phyloP scores from a whole-genome alignment of 2,888 invertebrate genomes.

The Neocrepidodera transversa region DNA sequence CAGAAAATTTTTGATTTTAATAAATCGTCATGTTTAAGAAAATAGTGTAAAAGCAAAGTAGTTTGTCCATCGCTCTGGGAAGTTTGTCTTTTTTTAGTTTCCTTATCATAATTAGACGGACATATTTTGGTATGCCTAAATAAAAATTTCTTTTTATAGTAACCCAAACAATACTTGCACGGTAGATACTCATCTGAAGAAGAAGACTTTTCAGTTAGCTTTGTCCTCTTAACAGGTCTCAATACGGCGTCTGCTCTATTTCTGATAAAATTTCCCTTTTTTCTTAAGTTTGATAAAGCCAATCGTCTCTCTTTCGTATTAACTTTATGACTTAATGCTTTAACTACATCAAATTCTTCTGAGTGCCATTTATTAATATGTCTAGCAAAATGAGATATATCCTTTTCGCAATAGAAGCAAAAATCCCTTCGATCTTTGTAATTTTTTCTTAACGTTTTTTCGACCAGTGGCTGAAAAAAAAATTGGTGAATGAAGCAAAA shows the following conservation, averaged over 20 bases:
- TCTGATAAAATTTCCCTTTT: neutral
- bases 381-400: slow-evolving; percentile 12
- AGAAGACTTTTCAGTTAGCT: neutral
- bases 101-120: neutral
- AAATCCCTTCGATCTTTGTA: slow-evolving; percentile 5
- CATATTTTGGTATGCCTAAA: slow-evolving; percentile 3
- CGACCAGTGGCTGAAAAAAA: no score
- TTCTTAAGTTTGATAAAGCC: neutral
- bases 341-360: neutral
- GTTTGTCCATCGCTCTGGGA: slow-evolving; percentile 28
- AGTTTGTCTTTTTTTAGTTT: slow-evolving; percentile 5
- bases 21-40: slow-evolving; percentile 31
- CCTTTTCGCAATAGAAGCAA: slow-evolving; percentile 8
- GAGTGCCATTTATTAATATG: slow-evolving; percentile 3
- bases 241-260: neutral
- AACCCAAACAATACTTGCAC: slow-evolving; percentile 11
- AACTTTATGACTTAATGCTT: neutral
- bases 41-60: slow-evolving; percentile 22
- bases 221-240: neutral
- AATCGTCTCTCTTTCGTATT: neutral
- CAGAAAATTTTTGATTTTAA: slow-evolving; percentile 34
- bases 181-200: neutral
- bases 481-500: no score
- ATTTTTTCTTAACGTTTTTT: no score
- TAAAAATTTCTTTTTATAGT: slow-evolving; percentile 1